These are phyloP conservation scores for Phorcus lineatus DNA, from an alignment of 2,888 invertebrate species.

Conservation along the genomic window DNA sequence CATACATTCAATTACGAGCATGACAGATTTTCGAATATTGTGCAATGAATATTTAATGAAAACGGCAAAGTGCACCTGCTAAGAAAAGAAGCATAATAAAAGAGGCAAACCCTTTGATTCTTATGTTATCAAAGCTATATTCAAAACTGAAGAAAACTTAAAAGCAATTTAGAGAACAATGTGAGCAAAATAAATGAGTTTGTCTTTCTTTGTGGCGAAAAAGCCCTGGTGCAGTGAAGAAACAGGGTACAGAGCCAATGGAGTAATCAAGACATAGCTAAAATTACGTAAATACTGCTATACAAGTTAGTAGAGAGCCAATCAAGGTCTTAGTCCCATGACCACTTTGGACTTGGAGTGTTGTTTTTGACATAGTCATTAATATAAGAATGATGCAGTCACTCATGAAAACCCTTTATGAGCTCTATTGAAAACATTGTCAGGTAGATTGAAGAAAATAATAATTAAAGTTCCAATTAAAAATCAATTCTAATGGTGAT, in stretches of 20 bases:
- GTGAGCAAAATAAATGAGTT: constrained; percentile 3
- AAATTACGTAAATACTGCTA: constrained; percentile 15
- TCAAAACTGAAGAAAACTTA: neutral
- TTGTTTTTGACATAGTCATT: constrained; percentile 4
- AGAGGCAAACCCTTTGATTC: neutral
- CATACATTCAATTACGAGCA: no score
- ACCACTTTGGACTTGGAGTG: constrained; percentile 48
- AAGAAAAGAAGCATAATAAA: constrained; percentile 22
- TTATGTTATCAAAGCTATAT: constrained; percentile 28
- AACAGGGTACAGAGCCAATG: neutral
- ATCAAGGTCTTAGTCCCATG: neutral
- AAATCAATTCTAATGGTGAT: constrained; percentile 24
- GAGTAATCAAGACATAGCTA: constrained; percentile 20
- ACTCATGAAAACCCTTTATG: constrained; percentile 15
- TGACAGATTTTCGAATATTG: no score
- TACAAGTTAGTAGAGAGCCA: constrained; percentile 17
- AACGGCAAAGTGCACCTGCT: no score
- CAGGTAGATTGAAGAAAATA: constrained; percentile 18
- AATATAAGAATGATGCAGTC: constrained; percentile 12
- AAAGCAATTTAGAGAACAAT: neutral
- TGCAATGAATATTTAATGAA: no score
- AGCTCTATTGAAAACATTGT: constrained; percentile 22
- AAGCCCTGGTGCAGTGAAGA: constrained; percentile 15
- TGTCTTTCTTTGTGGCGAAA: neutral
- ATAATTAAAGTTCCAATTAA: constrained; percentile 11